Evolutionary conservation across 1,140 invertebrate species (phyloP).

Genomic region (Drosophila ambigua): DNA sequence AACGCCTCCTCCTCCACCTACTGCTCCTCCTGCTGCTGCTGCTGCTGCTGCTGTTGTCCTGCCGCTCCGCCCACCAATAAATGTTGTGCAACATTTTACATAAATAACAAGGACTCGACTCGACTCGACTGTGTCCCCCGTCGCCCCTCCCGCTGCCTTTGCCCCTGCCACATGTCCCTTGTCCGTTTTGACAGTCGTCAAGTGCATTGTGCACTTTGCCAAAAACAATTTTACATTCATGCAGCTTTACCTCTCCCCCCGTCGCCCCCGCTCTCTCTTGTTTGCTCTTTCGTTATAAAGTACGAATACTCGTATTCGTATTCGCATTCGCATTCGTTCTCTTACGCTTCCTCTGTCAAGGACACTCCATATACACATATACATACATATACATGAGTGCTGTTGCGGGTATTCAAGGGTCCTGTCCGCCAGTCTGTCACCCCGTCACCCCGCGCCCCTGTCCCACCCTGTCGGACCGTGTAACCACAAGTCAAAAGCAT

Average conservation of each 20-base stretch:
- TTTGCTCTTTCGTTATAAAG: too few species aligned
- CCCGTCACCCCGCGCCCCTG: too few species aligned
- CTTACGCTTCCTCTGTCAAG: constrained; percentile 31
- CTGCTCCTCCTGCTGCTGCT: not conserved
- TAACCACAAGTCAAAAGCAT: constrained; percentile 59
- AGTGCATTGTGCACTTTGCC: constrained; percentile 81
- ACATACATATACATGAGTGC: too few species aligned
- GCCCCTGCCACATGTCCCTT: constrained; percentile 20
- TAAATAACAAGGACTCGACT: constrained; percentile 53
- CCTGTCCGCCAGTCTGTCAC: too few species aligned
- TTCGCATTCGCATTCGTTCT: too few species aligned
- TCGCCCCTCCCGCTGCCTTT: constrained; percentile 5
- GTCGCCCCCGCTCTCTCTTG: too few species aligned
- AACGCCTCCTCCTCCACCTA: not conserved
- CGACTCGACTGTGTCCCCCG: constrained; percentile 16
- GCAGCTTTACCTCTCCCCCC: not conserved
- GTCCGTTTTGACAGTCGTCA: constrained; percentile 78
- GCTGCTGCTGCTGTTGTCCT: not conserved
- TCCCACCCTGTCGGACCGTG: constrained; percentile 16
- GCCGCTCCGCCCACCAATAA: constrained; percentile 23
- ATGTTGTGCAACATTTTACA: constrained; percentile 64
- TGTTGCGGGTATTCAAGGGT: too few species aligned
- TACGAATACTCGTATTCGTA: too few species aligned
- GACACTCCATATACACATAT: constrained; percentile 22
- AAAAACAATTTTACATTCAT: constrained; percentile 72